These are phyloP conservation scores for Ornithorhynchus anatinus DNA, from an alignment of 2,113 vertebrate genomes.

Conservation along the genomic window DNA sequence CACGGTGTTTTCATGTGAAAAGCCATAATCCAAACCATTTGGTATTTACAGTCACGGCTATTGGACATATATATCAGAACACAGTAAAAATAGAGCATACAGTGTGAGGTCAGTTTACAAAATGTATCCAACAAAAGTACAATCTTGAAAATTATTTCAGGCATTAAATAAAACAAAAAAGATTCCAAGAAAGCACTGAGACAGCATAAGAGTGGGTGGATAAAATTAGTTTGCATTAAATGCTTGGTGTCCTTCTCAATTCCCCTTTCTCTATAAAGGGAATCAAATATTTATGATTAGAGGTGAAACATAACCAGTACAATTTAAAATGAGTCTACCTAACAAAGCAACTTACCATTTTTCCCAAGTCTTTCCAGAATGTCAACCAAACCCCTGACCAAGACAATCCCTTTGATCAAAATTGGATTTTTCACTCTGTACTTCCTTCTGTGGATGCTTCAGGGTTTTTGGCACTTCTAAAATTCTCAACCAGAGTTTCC, in stretches of 20 bases:
- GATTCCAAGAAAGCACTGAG: background rate
- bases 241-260: background rate
- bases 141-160: constrained; percentile 24
- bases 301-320: background rate
- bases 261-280: background rate
- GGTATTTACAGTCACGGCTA: background rate
- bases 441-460: background rate
- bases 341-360: background rate
- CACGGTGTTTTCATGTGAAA: background rate
- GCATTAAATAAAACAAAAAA: constrained; percentile 7
- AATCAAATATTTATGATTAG: background rate
- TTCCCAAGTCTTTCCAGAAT: background rate
- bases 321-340: background rate
- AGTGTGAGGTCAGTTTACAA: constrained; percentile 38
- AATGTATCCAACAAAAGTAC: constrained; percentile 12
- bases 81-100: constrained; percentile 31
- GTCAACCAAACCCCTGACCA: background rate
- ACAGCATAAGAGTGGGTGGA: background rate
- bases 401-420: background rate
- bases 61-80: constrained; percentile 3
- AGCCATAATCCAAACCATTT: background rate
- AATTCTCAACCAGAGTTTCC: background rate
- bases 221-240: background rate
- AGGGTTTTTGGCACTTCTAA: constrained; percentile 4
- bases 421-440: background rate